Conservation (phyloP, 2,113 vertebrate genomes). For the Hypocryptadius cinnamomeus region DNA sequence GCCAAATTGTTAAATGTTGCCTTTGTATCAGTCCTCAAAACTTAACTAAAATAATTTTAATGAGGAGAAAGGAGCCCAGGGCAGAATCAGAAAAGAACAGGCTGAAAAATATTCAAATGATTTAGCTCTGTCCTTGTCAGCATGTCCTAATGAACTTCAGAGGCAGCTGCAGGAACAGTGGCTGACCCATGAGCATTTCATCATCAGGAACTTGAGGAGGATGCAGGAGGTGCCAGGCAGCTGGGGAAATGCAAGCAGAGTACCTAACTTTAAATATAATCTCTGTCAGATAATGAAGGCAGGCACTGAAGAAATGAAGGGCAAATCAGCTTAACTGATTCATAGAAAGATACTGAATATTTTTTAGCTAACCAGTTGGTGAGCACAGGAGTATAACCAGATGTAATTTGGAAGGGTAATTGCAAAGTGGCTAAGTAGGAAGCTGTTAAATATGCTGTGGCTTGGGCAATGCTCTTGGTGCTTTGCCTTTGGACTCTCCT, state of each 20-base stretch:
- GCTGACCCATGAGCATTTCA: background rate
- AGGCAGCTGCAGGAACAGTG: background rate
- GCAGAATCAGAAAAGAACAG: conserved; percentile 11
- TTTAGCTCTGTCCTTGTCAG: background rate
- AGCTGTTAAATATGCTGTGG: background rate
- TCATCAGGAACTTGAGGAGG: background rate
- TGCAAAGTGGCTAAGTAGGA: background rate
- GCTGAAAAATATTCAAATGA: conserved; percentile 4
- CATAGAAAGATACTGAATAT: background rate
- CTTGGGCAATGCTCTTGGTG: background rate
- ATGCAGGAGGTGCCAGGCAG: background rate
- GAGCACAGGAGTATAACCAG: background rate
- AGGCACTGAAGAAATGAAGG: background rate
- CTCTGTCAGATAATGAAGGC: background rate
- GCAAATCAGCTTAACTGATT: background rate
- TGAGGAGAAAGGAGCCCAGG: conserved; percentile 21
- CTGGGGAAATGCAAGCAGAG: background rate
- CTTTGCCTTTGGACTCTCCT: background rate
- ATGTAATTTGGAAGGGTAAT: background rate
- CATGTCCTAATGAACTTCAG: conserved; percentile 36
- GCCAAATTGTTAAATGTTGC: background rate
- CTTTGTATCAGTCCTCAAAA: conserved; percentile 32
- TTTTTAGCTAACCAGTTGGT: background rate
- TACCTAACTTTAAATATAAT: background rate
- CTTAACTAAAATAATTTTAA: conserved; percentile 42